Evolutionary conservation across 2,113 vertebrate genomes (phyloP), one percentile per base, ranked within the genome.

Genomic region (Datnioides undecimradiatus): DNA sequence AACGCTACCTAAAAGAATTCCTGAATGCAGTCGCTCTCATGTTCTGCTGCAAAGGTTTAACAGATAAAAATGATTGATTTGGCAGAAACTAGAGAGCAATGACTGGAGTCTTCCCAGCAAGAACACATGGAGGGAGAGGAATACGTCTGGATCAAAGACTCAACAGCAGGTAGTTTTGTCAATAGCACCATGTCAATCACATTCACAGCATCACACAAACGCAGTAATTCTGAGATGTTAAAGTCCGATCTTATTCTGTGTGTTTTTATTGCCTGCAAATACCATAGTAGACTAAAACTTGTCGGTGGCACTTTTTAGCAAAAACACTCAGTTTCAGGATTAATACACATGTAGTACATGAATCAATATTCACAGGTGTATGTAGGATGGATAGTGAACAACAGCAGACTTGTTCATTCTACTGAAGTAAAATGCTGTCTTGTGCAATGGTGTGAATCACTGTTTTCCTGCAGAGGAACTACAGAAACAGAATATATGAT

Each of bases 61-160:
- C 49, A 23, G 11, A 16, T 64, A 8, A 41, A 41, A 41, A 36
- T 73, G 7, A 45, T 52, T 70, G n/a, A 60, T 77, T 70, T 86
- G 77, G 81, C 88, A 95, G 96, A 95, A 93, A 84, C 76, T 86
- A 81, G 90, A 93, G 67, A 90, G 76, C 88, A 95, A 89, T 80
- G 95, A 95, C 89, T 96, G 95, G 92, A 96, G 93, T 94, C 93
- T 96, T 82, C 94, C 95, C 71, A 94, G 93, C 89, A 96, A 94
- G 92, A 93, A 85, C 89, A 95, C 95, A 85, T 93, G 87, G 91
- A 94, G 94, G 91, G 94, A 96, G 91, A 96, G 93, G 79, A 94
- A 79, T 88, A 87, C 92, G 90, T 90, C 88, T 88, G 93, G 94
- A 74, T 92, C 95, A 89, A 94, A 95, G 91, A 94, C 94, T 94